phyloP scores from a whole-genome alignment of 2,888 invertebrate species.

The Orthonychiurus folsomi region DNA sequence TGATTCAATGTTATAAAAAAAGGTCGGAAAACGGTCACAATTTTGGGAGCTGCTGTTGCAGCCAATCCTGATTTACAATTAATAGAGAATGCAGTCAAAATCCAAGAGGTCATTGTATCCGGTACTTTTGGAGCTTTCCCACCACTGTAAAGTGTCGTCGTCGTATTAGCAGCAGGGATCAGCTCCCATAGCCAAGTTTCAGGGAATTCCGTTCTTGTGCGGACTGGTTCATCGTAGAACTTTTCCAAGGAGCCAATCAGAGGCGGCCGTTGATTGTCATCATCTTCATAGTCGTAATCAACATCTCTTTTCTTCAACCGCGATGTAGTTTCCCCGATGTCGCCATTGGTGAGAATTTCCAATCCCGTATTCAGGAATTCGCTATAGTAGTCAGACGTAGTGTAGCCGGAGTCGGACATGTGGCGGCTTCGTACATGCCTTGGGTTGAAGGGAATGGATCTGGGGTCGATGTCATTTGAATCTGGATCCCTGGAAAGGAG shows the following conservation, averaged over 20 bases:
- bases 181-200: conserved; percentile 16
- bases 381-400: background rate
- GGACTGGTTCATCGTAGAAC: background rate
- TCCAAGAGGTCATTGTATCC: conserved; percentile 52
- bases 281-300: background rate
- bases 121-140: conserved; percentile 41
- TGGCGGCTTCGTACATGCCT: background rate
- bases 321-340: background rate
- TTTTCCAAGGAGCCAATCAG: background rate
- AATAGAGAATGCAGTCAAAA: conserved; percentile 50
- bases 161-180: conserved; percentile 46
- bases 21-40: conserved; percentile 49
- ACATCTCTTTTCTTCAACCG: background rate
- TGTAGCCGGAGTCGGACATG: background rate
- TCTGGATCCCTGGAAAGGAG: background rate
- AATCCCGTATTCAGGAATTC: conserved; percentile 5
- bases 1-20: conserved; percentile 51
- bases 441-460: conserved; percentile 5
- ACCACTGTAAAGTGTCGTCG: conserved; percentile 41
- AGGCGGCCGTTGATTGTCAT: background rate
- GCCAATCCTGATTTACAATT: conserved; percentile 48
- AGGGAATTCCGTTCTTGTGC: conserved; percentile 10
- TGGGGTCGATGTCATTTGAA: conserved; percentile 6
- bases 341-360: conserved; percentile 7
- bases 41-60: conserved; percentile 44